phyloP scores from a whole-genome alignment of 2,888 invertebrate species.

The Rhopalosiphum nymphaeae region DNA sequence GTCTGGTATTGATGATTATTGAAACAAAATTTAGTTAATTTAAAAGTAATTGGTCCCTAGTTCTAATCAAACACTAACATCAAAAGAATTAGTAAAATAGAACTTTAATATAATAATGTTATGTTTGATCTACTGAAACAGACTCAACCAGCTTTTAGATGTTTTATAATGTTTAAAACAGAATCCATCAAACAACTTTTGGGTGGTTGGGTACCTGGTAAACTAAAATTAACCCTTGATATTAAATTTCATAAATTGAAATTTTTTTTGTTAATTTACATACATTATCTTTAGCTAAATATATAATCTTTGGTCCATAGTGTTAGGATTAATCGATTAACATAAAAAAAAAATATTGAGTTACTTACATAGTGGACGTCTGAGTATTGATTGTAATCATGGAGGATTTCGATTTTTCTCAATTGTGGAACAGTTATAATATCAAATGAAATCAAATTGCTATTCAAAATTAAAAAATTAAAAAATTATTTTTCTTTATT shows the following conservation, averaged over 20 bases:
- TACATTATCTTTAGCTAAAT: background rate
- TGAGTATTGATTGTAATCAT: too few species aligned
- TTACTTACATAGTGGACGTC: too few species aligned
- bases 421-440: too few species aligned
- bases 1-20: background rate
- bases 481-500: too few species aligned
- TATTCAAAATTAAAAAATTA: too few species aligned
- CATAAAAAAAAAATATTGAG: too few species aligned
- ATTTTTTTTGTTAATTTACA: background rate
- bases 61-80: background rate
- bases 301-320: background rate
- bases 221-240: background rate
- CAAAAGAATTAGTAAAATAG: background rate
- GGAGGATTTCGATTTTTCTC: too few species aligned
- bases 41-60: background rate
- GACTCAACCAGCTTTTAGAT: background rate
- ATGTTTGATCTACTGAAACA: background rate
- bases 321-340: too few species aligned
- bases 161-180: background rate
- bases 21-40: background rate
- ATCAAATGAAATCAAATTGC: too few species aligned
- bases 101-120: background rate
- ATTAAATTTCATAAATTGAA: background rate
- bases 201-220: background rate
- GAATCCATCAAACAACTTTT: background rate